A percentile compares a stretch with the other conserved stretches of the same genome.
Conservation (phyloP, 2,797 vertebrate species). For the Odontamblyopus rebecca region DNA sequence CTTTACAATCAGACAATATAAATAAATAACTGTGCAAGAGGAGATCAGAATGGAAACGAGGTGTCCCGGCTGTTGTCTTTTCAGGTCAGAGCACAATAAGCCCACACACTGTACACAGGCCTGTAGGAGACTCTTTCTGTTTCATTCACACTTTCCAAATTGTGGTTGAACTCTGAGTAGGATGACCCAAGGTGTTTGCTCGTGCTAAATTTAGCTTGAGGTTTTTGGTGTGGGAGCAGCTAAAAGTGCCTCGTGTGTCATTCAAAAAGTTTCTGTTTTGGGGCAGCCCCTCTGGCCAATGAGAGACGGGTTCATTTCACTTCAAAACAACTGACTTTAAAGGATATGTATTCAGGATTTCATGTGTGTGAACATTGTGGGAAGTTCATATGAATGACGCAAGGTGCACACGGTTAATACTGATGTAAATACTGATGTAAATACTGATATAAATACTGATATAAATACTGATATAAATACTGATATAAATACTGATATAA, state of each 20-base stretch:
- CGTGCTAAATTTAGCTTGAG: constrained; percentile 64
- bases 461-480: too few species aligned
- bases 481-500: too few species aligned
- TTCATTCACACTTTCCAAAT: constrained; percentile 65
- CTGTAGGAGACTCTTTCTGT: constrained; percentile 46
- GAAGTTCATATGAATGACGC: not conserved
- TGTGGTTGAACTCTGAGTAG: constrained; percentile 55
- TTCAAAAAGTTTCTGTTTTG: constrained; percentile 52
- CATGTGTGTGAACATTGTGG: constrained; percentile 6
- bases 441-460: too few species aligned
- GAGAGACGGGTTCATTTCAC: constrained; percentile 5
- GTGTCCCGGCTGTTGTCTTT: constrained; percentile 34
- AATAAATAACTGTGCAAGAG: not conserved
- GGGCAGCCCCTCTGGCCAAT: constrained; percentile 53
- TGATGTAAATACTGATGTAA: too few species aligned
- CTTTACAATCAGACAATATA: constrained; percentile 14
- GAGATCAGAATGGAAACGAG: constrained; percentile 41
- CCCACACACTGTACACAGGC: constrained; percentile 56
- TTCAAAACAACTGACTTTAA: not conserved
- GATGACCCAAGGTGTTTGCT: constrained; percentile 47
- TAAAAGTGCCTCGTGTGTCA: constrained; percentile 57
- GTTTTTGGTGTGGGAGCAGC: constrained; percentile 60
- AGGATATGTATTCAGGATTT: not conserved
- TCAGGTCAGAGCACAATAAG: constrained; percentile 40
- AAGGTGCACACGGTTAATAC: not conserved